A percentile compares a stretch with the other conserved stretches of the same genome.
These are phyloP conservation scores for Octopus sinensis DNA, from an alignment of 1,140 invertebrate species.

Conservation along the genomic window DNA sequence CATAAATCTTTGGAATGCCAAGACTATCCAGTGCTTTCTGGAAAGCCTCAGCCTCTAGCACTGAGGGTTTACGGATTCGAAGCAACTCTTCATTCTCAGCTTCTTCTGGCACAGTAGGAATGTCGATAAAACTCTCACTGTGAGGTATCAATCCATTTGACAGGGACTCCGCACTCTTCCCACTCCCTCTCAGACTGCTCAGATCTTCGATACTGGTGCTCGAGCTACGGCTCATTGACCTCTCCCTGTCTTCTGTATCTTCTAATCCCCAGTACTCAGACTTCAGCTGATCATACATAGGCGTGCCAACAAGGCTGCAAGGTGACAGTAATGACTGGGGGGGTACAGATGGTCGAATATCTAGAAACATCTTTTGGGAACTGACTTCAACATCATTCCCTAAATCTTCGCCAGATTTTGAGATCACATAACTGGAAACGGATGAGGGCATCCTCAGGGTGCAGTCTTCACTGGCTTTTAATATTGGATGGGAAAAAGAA, in stretches of 20 bases:
- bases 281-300: conserved; percentile 10
- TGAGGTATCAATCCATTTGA: conserved; percentile 27
- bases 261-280: conserved; percentile 5
- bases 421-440: not conserved
- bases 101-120: conserved; percentile 13
- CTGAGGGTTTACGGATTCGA: conserved; percentile 24
- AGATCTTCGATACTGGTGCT: conserved; percentile 52
- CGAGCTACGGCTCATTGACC: conserved; percentile 44
- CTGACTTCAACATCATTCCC: not conserved
- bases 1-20: conserved; percentile 37
- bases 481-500: not conserved
- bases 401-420: not conserved
- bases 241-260: conserved; percentile 26
- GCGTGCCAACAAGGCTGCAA: not conserved
- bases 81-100: not conserved
- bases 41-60: conserved; percentile 32
- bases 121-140: conserved; percentile 36
- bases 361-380: not conserved
- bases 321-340: not conserved
- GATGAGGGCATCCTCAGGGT: not conserved
- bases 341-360: not conserved
- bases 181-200: conserved; percentile 31
- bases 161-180: conserved; percentile 25
- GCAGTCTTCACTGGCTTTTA: not conserved
- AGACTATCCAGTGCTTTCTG: conserved; percentile 41